phyloP scores from a whole-genome alignment of 2,888 invertebrate genomes.

The Nemoura dubitans region DNA sequence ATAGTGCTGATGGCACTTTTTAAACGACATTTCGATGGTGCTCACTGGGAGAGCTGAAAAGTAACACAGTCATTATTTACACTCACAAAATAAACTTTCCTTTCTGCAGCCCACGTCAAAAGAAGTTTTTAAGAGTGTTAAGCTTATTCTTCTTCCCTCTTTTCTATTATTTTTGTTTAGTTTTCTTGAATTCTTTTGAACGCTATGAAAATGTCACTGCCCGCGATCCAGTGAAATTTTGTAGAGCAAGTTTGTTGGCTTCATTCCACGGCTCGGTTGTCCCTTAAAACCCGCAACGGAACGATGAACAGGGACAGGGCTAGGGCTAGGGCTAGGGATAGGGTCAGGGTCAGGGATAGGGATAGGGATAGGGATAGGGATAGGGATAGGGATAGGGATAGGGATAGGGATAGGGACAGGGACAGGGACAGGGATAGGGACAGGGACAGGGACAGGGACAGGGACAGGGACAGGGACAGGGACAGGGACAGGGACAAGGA shows the following conservation, averaged over 20 bases:
- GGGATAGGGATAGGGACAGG: too few relatives aligned
- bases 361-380: too few relatives aligned
- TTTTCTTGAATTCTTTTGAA: slow-evolving; percentile 40
- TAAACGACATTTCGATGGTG: too few relatives aligned
- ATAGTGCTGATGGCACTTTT: too few relatives aligned
- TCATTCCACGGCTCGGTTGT: slow-evolving; percentile 29
- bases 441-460: too few relatives aligned
- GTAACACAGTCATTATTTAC: slow-evolving; percentile 1
- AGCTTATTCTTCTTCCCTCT: slow-evolving; percentile 27
- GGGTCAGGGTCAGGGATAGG: too few relatives aligned
- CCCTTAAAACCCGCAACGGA: slow-evolving; percentile 21
- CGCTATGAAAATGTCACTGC: slow-evolving; percentile 44
- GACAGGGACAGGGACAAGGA: too few relatives aligned
- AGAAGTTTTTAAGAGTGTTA: not conserved
- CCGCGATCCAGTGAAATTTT: slow-evolving; percentile 45
- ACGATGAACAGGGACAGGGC: not conserved
- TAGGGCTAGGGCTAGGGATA: not conserved
- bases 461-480: too few relatives aligned
- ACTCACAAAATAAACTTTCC: slow-evolving; percentile 30
- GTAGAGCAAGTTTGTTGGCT: slow-evolving; percentile 43
- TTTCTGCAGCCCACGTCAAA: slow-evolving; percentile 26
- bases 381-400: too few relatives aligned
- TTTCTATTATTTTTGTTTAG: not conserved
- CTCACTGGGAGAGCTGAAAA: too few relatives aligned
- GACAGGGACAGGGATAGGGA: too few relatives aligned